These are phyloP conservation scores for Gymnarchus niloticus DNA, from an alignment of 2,113 vertebrate genomes.

Conservation along the genomic window DNA sequence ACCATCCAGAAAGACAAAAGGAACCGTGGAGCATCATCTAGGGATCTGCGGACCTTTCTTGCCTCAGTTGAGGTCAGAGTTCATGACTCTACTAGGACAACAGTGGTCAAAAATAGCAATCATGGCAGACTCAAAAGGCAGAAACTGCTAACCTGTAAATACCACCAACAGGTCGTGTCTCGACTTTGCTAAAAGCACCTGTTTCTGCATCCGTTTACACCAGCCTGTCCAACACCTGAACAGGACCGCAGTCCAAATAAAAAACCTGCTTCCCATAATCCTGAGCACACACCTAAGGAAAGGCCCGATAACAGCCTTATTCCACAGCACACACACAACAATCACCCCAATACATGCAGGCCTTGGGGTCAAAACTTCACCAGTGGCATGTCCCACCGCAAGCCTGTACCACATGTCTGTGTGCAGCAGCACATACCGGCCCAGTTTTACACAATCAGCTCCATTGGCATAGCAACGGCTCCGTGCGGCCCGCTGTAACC, in stretches of 20 bases:
- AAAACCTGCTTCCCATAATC: background rate
- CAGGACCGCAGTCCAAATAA: background rate
- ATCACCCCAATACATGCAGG: background rate
- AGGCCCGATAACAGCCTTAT: background rate
- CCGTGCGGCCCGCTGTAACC: background rate
- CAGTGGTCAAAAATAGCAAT: background rate
- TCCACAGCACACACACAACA: background rate
- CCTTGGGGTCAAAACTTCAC: background rate
- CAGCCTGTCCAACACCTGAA: background rate
- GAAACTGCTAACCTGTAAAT: background rate
- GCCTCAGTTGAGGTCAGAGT: background rate
- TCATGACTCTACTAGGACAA: background rate
- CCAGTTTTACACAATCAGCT: background rate
- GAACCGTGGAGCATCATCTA: background rate
- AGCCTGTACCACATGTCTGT: background rate
- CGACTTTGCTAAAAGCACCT: background rate
- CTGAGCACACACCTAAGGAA: background rate
- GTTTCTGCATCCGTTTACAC: background rate
- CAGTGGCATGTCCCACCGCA: background rate
- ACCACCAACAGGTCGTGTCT: background rate
- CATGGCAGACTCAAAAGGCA: background rate
- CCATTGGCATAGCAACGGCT: slow-evolving; percentile 1
- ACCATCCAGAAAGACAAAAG: background rate
- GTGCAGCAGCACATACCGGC: background rate
- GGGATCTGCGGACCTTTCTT: background rate